These are phyloP conservation scores for Rhagonycha lutea DNA, from an alignment of 2,888 invertebrate genomes.

Conservation along the genomic window DNA sequence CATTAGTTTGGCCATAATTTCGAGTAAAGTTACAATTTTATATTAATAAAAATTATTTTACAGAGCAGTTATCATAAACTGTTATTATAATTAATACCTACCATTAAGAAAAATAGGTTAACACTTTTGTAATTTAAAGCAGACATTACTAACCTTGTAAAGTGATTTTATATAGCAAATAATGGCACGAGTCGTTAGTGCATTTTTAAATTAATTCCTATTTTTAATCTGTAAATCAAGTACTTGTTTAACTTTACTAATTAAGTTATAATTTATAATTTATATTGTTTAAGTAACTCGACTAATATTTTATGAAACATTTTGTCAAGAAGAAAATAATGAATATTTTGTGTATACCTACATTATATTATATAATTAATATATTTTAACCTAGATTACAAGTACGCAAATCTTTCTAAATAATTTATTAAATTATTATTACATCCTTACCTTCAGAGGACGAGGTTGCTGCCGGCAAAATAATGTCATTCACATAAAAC, in stretches of 20 bases:
- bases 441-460: constrained; percentile 20
- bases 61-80: background rate
- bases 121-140: background rate
- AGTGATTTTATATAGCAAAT: background rate
- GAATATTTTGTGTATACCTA: too few relatives aligned
- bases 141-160: background rate
- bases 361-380: background rate
- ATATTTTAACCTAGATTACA: background rate
- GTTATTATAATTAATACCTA: background rate
- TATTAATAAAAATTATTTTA: background rate
- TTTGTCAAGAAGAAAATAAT: background rate
- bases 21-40: background rate
- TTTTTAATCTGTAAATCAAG: background rate
- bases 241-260: background rate
- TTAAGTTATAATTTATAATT: background rate
- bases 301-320: background rate
- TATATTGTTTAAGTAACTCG: background rate
- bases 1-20: background rate
- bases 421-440: constrained; percentile 1
- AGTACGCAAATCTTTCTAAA: background rate
- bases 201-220: background rate
- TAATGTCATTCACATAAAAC: constrained; percentile 29
- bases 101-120: background rate
- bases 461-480: constrained; percentile 22
- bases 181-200: background rate